Evolutionary conservation across 2,113 vertebrate species (phyloP).

Genomic region (Bubo scandiacus): DNA sequence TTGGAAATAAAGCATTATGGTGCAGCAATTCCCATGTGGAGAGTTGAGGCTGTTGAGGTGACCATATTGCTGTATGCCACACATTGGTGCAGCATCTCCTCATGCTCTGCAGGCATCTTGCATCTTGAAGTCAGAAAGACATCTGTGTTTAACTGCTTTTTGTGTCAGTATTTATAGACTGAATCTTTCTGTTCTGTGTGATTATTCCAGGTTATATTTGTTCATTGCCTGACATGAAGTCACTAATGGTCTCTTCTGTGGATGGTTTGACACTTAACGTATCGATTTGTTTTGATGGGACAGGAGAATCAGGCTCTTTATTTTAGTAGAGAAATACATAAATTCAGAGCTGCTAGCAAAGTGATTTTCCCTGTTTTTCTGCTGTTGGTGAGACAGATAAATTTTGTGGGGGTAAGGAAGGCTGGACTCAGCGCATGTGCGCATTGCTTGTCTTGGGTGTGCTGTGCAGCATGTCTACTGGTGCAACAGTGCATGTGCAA

Average conservation of each 20-base stretch:
- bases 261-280: background rate
- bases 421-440: fast-evolving
- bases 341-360: background rate
- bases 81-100: fast-evolving
- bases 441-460: background rate
- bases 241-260: background rate
- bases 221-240: background rate
- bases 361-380: background rate
- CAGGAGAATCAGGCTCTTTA: background rate
- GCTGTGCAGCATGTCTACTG: background rate
- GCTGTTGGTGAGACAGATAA: background rate
- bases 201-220: background rate
- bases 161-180: background rate
- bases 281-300: fast-evolving
- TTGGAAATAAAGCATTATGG: background rate
- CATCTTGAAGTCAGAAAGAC: background rate
- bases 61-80: background rate
- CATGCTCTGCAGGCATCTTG: background rate
- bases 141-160: background rate
- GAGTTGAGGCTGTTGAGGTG: background rate
- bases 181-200: background rate
- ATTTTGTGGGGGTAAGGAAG: background rate
- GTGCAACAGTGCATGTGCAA: fast-evolving
- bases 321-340: background rate
- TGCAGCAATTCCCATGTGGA: background rate